These are phyloP conservation scores for Aegithalos caudatus DNA, from an alignment of 2,113 vertebrate species.

Conservation along the genomic window DNA sequence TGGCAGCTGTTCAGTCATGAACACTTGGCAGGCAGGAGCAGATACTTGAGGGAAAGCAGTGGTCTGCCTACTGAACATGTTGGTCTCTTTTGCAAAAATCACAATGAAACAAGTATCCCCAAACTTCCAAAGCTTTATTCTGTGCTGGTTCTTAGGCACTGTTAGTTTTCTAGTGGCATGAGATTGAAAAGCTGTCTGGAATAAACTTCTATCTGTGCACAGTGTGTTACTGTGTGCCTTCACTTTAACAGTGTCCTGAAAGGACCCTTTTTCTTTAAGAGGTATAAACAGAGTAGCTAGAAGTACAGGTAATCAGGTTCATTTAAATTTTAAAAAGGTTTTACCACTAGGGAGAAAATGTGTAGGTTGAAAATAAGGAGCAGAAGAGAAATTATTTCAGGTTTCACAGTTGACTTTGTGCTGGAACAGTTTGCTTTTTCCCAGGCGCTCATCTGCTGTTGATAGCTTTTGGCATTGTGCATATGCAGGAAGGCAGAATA, in stretches of 20 bases:
- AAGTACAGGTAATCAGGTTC: neutral
- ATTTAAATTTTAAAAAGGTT: neutral
- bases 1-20: fast-evolving
- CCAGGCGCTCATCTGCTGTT: neutral
- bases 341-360: neutral
- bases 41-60: neutral
- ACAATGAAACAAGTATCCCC: neutral
- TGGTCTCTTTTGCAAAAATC: neutral
- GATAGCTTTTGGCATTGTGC: neutral
- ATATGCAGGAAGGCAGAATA: neutral
- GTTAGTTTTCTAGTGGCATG: neutral
- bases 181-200: neutral
- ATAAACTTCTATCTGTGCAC: neutral
- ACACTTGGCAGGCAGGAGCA: neutral
- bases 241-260: neutral
- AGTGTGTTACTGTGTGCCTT: neutral
- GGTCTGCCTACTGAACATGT: neutral
- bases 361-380: neutral
- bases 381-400: neutral
- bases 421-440: neutral
- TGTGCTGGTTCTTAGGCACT: neutral
- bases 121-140: neutral
- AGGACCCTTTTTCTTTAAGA: neutral
- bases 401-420: neutral
- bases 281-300: neutral